Conservation (phyloP, 2,113 vertebrate genomes). For the Chionis minor region DNA sequence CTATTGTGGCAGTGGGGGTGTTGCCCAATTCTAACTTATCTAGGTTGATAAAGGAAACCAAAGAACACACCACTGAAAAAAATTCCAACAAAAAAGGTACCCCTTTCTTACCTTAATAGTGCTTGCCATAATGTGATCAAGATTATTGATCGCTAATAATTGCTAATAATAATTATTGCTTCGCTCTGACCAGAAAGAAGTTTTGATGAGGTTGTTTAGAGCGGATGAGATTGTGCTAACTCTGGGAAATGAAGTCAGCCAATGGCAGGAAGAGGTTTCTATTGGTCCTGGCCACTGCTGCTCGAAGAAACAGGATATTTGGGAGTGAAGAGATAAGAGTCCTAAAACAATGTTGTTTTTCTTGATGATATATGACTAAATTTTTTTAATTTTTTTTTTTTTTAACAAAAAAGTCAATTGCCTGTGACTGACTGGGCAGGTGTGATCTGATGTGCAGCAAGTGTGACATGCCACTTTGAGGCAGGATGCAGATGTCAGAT, state of each 20-base stretch:
- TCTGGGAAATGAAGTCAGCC: constrained; percentile 95
- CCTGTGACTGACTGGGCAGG: constrained; percentile 74
- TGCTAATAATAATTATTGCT: constrained; percentile 85
- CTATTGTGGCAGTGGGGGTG: constrained; percentile 87
- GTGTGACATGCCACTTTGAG: constrained; percentile 58
- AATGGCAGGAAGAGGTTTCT: constrained; percentile 93
- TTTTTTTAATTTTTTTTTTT: constrained; percentile 30
- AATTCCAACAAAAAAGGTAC: constrained; percentile 51
- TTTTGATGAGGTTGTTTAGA: constrained; percentile 89
- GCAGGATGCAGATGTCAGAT: constrained; percentile 84
- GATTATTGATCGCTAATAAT: constrained; percentile 84
- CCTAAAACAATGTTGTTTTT: constrained; percentile 95
- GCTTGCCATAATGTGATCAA: constrained; percentile 86
- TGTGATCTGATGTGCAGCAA: constrained; percentile 70
- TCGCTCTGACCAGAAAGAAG: constrained; percentile 84
- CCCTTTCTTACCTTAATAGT: constrained; percentile 90
- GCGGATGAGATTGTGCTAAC: constrained; percentile 96
- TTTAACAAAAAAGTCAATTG: constrained; percentile 62
- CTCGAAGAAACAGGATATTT: constrained; percentile 97
- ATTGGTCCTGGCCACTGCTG: constrained; percentile 88
- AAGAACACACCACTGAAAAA: constrained; percentile 33
- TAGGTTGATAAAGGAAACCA: constrained; percentile 79
- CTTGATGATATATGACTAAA: constrained; percentile 84
- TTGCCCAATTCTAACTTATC: constrained; percentile 85
- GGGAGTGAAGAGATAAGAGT: constrained; percentile 91